These are phyloP conservation scores for Cylloceria caligata DNA, from an alignment of 2,888 invertebrate genomes.

Conservation along the genomic window DNA sequence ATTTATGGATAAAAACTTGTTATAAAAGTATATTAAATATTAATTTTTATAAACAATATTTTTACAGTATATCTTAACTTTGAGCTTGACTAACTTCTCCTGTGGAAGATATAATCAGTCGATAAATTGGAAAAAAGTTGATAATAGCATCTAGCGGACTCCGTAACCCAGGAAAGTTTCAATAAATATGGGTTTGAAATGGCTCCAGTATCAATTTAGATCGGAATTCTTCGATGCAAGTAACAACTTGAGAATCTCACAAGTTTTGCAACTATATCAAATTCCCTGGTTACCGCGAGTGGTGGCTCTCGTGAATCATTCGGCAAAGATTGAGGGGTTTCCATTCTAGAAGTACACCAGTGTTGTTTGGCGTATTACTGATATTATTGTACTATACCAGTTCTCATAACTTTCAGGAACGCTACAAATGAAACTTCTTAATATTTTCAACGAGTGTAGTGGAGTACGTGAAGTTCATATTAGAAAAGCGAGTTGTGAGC, in stretches of 20 bases:
- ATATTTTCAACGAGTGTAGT: conserved; percentile 20
- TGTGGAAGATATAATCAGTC: no score
- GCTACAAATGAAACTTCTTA: conserved; percentile 23
- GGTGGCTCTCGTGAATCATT: conserved; percentile 6
- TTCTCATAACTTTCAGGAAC: conserved; percentile 17
- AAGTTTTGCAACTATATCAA: background rate
- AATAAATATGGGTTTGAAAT: conserved; percentile 1
- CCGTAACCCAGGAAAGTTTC: background rate
- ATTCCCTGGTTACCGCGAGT: conserved; percentile 4
- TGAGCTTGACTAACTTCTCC: no score
- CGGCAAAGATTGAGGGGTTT: conserved; percentile 15
- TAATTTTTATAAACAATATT: no score
- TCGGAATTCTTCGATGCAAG: background rate
- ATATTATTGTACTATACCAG: background rate
- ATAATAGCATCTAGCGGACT: no score
- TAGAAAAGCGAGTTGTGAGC: conserved; percentile 20
- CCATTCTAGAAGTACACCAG: background rate
- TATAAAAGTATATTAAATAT: no score
- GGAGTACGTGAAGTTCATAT: conserved; percentile 21
- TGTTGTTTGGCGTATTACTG: conserved; percentile 27
- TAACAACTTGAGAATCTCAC: background rate
- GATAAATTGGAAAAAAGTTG: no score
- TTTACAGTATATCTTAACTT: no score
- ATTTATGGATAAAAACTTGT: no score
- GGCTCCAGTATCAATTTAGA: background rate